A percentile compares a stretch with the other conserved stretches of the same genome.
Conservation (phyloP, 2,888 invertebrate genomes). For the Cyaniris semiargus region DNA sequence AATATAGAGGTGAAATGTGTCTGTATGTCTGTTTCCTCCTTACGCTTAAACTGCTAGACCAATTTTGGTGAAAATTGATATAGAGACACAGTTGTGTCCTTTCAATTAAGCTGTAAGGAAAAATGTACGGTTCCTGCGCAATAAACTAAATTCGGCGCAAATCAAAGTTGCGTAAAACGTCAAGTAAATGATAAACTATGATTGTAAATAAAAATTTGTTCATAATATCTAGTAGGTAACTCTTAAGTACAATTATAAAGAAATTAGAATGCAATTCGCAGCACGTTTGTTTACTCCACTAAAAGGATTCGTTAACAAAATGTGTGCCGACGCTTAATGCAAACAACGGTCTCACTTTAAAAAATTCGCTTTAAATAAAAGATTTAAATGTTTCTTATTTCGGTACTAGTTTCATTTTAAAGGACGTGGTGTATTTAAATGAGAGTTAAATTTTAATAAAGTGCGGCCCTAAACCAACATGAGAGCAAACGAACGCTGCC, state of each 20-base stretch:
- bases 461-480: slow-evolving; percentile 45
- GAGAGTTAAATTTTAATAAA: slow-evolving; percentile 48
- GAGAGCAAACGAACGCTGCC: slow-evolving; percentile 36
- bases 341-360: slow-evolving; percentile 22
- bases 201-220: neutral
- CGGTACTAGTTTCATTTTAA: slow-evolving; percentile 48
- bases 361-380: slow-evolving; percentile 37
- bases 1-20: too few species aligned
- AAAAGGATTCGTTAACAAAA: slow-evolving; percentile 29
- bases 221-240: neutral
- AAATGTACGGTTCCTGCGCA: too few species aligned
- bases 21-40: too few species aligned
- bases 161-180: too few species aligned
- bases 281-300: slow-evolving; percentile 14
- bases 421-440: slow-evolving; percentile 52
- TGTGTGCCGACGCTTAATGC: slow-evolving; percentile 20
- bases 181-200: neutral
- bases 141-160: too few species aligned
- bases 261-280: slow-evolving; percentile 36
- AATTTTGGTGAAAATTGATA: too few species aligned
- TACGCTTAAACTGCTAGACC: too few species aligned
- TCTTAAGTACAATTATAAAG: neutral
- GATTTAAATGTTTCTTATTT: slow-evolving; percentile 47
- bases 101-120: too few species aligned
- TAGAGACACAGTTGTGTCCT: too few species aligned